phyloP scores from a whole-genome alignment of 2,797 vertebrate species.

The Propithecus deckenii region DNA sequence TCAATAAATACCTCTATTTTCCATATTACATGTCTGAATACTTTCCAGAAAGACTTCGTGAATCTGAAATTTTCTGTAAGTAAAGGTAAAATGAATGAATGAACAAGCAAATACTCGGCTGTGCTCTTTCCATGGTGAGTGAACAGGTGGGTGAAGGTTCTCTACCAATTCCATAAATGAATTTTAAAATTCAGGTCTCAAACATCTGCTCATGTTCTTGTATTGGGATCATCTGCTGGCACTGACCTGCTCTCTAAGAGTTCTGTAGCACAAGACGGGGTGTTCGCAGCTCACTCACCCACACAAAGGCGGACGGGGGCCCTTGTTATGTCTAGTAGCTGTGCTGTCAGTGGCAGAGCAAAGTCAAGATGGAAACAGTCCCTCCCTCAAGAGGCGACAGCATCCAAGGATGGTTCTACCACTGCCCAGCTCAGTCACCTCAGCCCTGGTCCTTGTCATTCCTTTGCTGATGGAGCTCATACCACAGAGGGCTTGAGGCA shows the following conservation, averaged over 20 bases:
- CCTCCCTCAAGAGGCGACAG: background rate
- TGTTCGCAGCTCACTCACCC: background rate
- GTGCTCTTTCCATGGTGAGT: background rate
- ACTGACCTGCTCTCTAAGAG: too few relatives aligned
- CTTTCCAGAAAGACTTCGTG: too few relatives aligned
- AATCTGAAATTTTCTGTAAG: background rate
- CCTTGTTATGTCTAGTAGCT: fast-evolving
- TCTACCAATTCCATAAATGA: background rate
- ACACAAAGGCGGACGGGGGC: fast-evolving
- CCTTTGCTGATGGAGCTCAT: background rate
- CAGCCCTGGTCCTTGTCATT: too few relatives aligned
- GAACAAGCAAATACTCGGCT: background rate
- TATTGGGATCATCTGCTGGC: background rate
- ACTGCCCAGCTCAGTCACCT: background rate
- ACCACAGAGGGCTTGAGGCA: background rate
- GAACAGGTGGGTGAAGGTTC: too few relatives aligned
- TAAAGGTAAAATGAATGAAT: background rate
- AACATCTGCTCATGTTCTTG: background rate
- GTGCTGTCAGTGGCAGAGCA: too few relatives aligned
- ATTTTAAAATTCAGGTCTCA: background rate
- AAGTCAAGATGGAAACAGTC: background rate
- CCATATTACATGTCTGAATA: too few relatives aligned
- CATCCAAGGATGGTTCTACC: fast-evolving
- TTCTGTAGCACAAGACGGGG: fast-evolving
- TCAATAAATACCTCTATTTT: too few relatives aligned